Base-by-base conservation (phyloP, 2,113 vertebrate genomes). In the Istiophorus platypterus region DNA sequence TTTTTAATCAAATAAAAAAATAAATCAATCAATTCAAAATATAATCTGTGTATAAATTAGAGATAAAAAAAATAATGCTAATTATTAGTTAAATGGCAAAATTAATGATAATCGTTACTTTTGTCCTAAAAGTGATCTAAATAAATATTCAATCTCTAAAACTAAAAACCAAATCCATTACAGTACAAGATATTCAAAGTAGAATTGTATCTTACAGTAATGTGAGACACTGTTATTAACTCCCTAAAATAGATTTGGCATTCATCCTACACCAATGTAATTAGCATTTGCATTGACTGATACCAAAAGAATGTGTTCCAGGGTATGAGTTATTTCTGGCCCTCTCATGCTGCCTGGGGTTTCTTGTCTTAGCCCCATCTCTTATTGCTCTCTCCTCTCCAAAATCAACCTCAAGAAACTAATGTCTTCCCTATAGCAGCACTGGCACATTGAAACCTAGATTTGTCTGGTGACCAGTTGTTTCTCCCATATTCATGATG, bases 271-370 rank as follows among this genome's bases (percentile, higher is more conserved):
- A 79, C 80, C 76, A 88, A 69, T 84, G 81, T 90, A 92, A 93
- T 94, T 92, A 90, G 81, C 68, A 47, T 90, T 92, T 88, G 86
- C 88, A 89, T 92, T 86, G 85, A 91, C 87, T 93, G 92, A 94
- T 92, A 92, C 81, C 84, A 80, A 58, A 93, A 91, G 81, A 92
- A 94, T 93, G 90, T 87, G 83, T 79, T 90, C 76, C 76, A 80
- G 80, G 76, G 69, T 70, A 17, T 29, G 66, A 51, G 77, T 82
- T 93, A 92, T 93, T 92, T 93, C 85, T 90, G 88, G 90, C 79
- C 3, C 54, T 15, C 71, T 69, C 76, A 71, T 77, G 74, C 79
- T 80, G 78, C 78, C 78, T 47, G 62, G 75, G 63, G 59, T 81
- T 84, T 72, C 74, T 81, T 88, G 89, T 83, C 80, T 79, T 89